Base-by-base conservation (phyloP, 2,797 vertebrate genomes). In the Chaunax sp. region DNA sequence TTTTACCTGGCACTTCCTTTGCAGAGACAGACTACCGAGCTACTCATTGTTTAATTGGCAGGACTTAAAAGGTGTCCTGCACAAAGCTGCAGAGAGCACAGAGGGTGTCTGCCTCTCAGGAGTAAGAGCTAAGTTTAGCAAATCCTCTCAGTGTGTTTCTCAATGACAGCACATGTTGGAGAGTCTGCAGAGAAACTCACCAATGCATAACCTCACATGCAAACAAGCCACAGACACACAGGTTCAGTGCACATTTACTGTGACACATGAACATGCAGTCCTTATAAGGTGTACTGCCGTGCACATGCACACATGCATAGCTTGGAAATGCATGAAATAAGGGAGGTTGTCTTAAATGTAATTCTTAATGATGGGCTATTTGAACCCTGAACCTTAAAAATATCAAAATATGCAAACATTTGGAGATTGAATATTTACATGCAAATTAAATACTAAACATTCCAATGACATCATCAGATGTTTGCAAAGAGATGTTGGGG, bases 121-220 rank as follows among this genome's bases (percentile, higher is more conserved):
- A 88, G 88, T 89, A 90, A 87, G 87, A 83, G 90, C 90, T 91
- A 93, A 90, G 75, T 91, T 90, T 92, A 89, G 88, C 80, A 92
- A 92, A 92, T 92, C 90, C 91, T 92, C 87, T 89, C 84, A 90
- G 84, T 63, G 86, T 82, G 87, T 87, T 88, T 86, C 80, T 91
- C 81, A 86, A 84, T 91, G 91, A 90, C 90, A 85, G 89, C 86
- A 91, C 86, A 85, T 87, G 86, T 87, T 80, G 84, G 77, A 79
- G 70, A 55, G 85, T 80, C 87, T 86, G 70, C 81, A 75, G 70
- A 53, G 72, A 68, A 78, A 66, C 75, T 75, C 86, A 83, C 66
- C 30, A 71, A 86, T 8, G 26, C 60, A 66, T 25, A 43, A 40
- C 46, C 51, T 79, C 81, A 86, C 85, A 82, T 79, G 83, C 69